These are phyloP conservation scores for Drosophila mimetica DNA, from an alignment of 2,888 invertebrate species.

Conservation along the genomic window DNA sequence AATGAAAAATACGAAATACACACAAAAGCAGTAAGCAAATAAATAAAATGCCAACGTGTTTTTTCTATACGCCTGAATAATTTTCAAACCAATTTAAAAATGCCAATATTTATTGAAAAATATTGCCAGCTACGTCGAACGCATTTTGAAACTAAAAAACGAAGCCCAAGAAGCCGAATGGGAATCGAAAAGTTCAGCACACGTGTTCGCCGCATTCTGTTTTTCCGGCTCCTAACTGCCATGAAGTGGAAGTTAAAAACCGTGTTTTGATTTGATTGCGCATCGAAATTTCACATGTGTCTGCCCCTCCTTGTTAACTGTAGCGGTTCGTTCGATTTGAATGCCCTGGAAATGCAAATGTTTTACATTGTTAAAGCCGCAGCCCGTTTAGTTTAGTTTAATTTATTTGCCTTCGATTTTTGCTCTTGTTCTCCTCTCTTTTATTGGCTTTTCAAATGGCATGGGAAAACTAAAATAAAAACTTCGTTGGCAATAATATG, in stretches of 20 bases:
- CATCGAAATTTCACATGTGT: conserved; percentile 61
- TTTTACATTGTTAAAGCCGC: conserved; percentile 59
- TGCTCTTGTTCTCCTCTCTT: conserved; percentile 3
- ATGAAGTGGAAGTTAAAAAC: conserved; percentile 77
- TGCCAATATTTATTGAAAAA: conserved; percentile 74
- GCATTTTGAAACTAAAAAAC: conserved; percentile 34
- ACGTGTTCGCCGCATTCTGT: conserved; percentile 24
- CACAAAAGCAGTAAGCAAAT: conserved; percentile 36
- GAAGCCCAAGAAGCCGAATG: conserved; percentile 24
- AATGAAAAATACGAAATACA: conserved; percentile 38
- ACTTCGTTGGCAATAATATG: conserved; percentile 13
- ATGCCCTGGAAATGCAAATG: conserved; percentile 60
- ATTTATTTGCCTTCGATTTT: conserved; percentile 39
- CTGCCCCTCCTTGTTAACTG: conserved; percentile 35
- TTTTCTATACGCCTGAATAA: conserved; percentile 69
- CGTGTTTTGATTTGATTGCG: conserved; percentile 78
- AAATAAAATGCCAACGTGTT: conserved; percentile 61
- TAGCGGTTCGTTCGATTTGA: conserved; percentile 47
- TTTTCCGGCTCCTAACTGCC: conserved; percentile 68
- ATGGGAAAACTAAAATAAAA: conserved; percentile 21
- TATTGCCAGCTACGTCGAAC: conserved; percentile 46
- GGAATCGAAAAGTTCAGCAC: conserved; percentile 16
- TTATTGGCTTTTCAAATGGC: conserved; percentile 20
- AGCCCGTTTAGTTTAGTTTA: conserved; percentile 51
- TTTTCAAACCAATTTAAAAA: conserved; percentile 69